phyloP scores from a whole-genome alignment of 2,797 vertebrate genomes.

The Artibeus lituratus region DNA sequence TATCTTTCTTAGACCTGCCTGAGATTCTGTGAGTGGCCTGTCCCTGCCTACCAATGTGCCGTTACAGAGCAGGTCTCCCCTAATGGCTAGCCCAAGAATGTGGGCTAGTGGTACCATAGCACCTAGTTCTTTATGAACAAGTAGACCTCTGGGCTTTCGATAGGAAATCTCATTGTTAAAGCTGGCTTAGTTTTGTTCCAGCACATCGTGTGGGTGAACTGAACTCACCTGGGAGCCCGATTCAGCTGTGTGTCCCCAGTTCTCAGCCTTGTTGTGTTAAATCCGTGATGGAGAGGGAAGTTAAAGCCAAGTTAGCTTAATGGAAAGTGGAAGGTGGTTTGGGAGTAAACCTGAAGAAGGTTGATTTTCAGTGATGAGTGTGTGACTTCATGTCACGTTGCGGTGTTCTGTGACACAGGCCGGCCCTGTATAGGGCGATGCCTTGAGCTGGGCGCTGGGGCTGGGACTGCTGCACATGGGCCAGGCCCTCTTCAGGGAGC shows the following conservation, averaged over 20 bases:
- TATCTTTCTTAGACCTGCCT: background rate
- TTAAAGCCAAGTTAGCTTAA: background rate
- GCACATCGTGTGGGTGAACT: background rate
- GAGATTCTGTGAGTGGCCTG: background rate
- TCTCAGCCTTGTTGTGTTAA: background rate
- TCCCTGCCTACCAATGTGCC: background rate
- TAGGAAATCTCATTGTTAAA: background rate
- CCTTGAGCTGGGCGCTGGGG: background rate
- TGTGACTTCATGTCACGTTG: background rate
- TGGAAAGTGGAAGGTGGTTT: background rate
- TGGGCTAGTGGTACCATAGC: background rate
- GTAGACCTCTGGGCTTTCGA: background rate
- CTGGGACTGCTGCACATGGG: background rate
- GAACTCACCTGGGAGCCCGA: background rate
- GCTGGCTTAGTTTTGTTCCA: background rate
- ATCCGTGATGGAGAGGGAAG: background rate
- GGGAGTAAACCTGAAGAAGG: background rate
- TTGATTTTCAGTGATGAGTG: background rate
- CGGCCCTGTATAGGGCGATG: rapidly evolving
- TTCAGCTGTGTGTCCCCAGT: background rate
- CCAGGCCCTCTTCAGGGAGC: background rate
- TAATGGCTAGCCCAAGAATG: background rate
- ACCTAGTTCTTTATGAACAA: background rate
- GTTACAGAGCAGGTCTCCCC: background rate
- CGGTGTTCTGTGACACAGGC: background rate